Base-by-base conservation (phyloP, 2,113 vertebrate species). In the Hylia prasina region DNA sequence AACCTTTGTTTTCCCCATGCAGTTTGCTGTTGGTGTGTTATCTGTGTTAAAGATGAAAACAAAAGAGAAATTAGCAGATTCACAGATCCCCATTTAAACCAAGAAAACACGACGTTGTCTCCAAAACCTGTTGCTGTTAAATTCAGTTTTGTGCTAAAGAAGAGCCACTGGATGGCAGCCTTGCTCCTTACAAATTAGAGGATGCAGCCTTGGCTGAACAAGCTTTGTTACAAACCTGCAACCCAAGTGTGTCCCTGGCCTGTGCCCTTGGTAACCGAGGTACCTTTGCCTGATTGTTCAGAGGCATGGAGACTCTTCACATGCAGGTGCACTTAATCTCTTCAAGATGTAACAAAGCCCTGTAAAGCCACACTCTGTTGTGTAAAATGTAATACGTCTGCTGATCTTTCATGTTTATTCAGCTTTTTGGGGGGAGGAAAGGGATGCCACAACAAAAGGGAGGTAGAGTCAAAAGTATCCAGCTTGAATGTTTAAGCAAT, bases 241-340 rank as follows among this genome's bases (percentile, higher is more conserved):
- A 10, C 45, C 51, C 31, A 10, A 33, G 9, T 0, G 5, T 2
- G n/a, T 82, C 39, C 30, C 61, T 18, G 35, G 73, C 73, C 82
- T 24, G 73, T 60, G 70, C 68, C n/a, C 13, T 31, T 13, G 18
- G 68, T 35, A 88, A 95, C 50, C 3, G 89, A 87, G 87, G 90
- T 42, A 65, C 73, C 88, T 96, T 58, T 64, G 76, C 82, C 73
- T 86, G 78, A 47, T 87, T 91, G 75, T 88, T 92, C 90, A 71
- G 89, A 90, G 44, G 37, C 37, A 61, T 6, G 16, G 89, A 77
- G 73, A 91, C 86, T 96, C 91, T 94, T 92, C 93, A 89, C 42
- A 5, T 95, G 97, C 98, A 98, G 98, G 97, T 98, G 97, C 96
- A 93, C 39, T 93, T 97, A 98, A 98, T 97, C 93, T 96, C 96